These are phyloP conservation scores for Brachionus manjavacas DNA, from an alignment of 1,140 invertebrate species.

Conservation along the genomic window DNA sequence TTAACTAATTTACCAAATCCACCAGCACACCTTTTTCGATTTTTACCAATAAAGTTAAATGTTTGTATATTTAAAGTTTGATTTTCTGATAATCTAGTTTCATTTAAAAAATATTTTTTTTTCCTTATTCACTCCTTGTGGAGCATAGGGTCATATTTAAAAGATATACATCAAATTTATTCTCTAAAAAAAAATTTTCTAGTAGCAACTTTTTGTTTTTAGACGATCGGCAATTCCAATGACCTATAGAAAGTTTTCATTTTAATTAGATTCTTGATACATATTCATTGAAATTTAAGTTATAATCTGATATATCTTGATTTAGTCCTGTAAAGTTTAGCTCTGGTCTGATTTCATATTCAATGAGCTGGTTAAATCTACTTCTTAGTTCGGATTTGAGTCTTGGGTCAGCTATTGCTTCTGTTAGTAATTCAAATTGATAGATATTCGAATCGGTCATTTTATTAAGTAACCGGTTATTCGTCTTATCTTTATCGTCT, in stretches of 20 bases:
- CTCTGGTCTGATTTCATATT: not conserved
- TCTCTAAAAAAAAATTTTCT: not conserved
- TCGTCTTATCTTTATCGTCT: not conserved
- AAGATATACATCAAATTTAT: not conserved
- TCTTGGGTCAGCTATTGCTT: not conserved
- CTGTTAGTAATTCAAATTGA: not conserved
- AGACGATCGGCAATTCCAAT: not conserved
- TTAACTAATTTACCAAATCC: not conserved
- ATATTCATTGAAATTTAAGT: not conserved
- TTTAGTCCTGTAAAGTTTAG: not conserved
- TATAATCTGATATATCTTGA: not conserved
- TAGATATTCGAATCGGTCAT: not conserved
- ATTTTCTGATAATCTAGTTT: not conserved
- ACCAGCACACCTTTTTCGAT: not conserved
- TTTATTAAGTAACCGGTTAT: not conserved
- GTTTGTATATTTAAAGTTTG: not conserved
- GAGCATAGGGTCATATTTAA: too few species aligned
- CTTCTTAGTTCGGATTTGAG: not conserved
- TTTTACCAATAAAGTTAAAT: not conserved
- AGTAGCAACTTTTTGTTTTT: constrained; percentile 1
- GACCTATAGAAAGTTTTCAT: not conserved
- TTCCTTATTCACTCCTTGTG: too few species aligned
- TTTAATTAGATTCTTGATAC: not conserved
- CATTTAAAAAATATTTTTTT: too few species aligned
- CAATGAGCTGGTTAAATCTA: not conserved